Conservation (phyloP, 2,888 invertebrate genomes). For the Taphrorychus bicolor region DNA sequence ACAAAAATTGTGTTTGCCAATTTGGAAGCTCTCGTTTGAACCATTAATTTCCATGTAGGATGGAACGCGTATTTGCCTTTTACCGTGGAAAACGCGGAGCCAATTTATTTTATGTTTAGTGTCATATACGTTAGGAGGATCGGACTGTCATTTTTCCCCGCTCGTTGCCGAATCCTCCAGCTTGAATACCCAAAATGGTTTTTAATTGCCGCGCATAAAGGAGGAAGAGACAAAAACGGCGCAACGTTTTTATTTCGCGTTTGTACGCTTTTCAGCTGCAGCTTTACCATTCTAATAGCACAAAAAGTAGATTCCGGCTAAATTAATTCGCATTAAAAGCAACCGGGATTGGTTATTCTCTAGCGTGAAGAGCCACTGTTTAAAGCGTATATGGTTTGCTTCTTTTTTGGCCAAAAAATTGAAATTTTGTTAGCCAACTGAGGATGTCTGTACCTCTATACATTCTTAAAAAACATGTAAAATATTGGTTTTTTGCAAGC, state of each 20-base stretch:
- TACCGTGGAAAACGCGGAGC: neutral
- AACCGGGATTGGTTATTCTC: slow-evolving; percentile 16
- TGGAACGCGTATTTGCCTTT: slow-evolving; percentile 5
- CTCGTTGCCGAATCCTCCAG: neutral
- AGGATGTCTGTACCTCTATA: too few species aligned
- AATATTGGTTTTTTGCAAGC: too few species aligned
- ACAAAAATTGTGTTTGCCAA: slow-evolving; percentile 4
- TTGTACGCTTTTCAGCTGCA: neutral
- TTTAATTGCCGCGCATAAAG: neutral
- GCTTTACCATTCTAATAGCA: neutral
- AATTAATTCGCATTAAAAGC: slow-evolving; percentile 18
- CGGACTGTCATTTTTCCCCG: neutral
- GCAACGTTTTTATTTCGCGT: neutral
- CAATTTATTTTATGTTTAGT: neutral
- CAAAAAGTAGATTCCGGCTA: slow-evolving; percentile 10
- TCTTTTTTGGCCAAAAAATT: too few species aligned
- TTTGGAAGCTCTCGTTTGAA: neutral
- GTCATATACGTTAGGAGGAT: neutral
- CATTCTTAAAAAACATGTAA: too few species aligned
- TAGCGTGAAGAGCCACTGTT: too few species aligned
- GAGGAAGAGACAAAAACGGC: neutral
- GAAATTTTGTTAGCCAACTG: too few species aligned
- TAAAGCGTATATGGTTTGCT: too few species aligned
- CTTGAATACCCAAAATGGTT: neutral
- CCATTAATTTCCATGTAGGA: slow-evolving; percentile 1